Base-by-base conservation (phyloP, 2,113 vertebrate species). In the Amblyopsis rosae region DNA sequence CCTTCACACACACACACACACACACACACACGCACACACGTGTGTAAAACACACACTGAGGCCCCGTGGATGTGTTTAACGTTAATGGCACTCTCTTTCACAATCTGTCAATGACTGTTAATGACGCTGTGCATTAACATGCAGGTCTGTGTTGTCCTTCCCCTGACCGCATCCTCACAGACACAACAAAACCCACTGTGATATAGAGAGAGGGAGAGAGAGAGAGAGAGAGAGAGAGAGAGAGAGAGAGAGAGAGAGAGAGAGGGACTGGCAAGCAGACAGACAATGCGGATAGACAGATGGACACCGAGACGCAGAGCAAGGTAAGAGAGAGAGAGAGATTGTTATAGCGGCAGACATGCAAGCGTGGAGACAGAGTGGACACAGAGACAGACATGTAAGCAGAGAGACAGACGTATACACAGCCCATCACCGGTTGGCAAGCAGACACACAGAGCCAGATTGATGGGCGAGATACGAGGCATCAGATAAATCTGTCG, bases 401-500 rank as follows among this genome's bases (percentile, higher is more conserved):
- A 53, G 19, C 69, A 46, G 54, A 56, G 48, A 26, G 65, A 72
- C 73, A 15, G 67, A 77, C 33, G 47, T 60, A 65, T 51, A 57
- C 12, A 61, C 8, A 67, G 62, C 13, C 62, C 76, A 12, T 80
- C 79, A 26, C 0, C 9, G 45, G 74, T 12, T 63, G 72, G 70
- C 58, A 17, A 32, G 59, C 45, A 13, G 50, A 49, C 12, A 48
- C 65, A 48, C 16, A 65, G 75, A 58, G 58, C 62, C 69, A 17
- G 72, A 19, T 59, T 57, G 77, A 82, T 81, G 70, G 71, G 70
- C 74, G 51, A 71, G 81, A 73, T 63, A 49, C 61, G 50, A 67
- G 41, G 70, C 72, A 60, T 81, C 81, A 77, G 86, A 88, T 88
- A 85, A 81, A 84, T 64, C 63, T 59, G 55, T 67, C 75, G 74